These are phyloP conservation scores for Paradoxurus hermaphroditus DNA, from an alignment of 2,113 vertebrate species.

Conservation along the genomic window DNA sequence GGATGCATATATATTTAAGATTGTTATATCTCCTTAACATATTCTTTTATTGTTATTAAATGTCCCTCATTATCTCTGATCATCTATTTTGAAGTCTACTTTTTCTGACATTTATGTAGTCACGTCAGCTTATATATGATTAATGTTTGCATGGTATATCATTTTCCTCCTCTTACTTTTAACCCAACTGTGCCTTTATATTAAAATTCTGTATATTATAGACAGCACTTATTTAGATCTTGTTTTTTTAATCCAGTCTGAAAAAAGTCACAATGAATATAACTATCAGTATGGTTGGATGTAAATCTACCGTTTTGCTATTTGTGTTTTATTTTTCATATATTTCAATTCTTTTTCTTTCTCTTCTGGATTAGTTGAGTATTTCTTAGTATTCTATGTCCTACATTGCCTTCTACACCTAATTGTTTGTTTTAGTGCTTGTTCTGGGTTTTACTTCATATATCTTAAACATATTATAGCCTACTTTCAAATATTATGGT, in stretches of 20 bases:
- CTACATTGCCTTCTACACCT: neutral
- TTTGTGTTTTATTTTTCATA: neutral
- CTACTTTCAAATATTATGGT: neutral
- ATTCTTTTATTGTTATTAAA: neutral
- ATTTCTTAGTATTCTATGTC: neutral
- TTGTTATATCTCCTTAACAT: neutral
- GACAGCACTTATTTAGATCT: neutral
- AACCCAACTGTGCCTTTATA: neutral
- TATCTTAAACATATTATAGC: neutral
- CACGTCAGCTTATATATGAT: neutral
- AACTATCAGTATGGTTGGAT: neutral
- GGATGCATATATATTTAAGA: neutral
- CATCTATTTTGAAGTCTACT: neutral
- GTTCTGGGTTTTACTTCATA: neutral
- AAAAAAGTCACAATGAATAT: neutral
- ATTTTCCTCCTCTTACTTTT: conserved; percentile 19
- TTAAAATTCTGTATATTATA: neutral
- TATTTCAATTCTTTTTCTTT: neutral
- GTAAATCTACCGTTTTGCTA: neutral
- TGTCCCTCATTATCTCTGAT: neutral
- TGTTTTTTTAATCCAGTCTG: neutral
- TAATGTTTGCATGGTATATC: neutral
- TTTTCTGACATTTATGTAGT: neutral
- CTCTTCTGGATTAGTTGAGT: neutral
- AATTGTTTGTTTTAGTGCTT: neutral